Evolutionary conservation across 2,888 invertebrate genomes (phyloP).

Genomic region (Ctenicera cuprea): DNA sequence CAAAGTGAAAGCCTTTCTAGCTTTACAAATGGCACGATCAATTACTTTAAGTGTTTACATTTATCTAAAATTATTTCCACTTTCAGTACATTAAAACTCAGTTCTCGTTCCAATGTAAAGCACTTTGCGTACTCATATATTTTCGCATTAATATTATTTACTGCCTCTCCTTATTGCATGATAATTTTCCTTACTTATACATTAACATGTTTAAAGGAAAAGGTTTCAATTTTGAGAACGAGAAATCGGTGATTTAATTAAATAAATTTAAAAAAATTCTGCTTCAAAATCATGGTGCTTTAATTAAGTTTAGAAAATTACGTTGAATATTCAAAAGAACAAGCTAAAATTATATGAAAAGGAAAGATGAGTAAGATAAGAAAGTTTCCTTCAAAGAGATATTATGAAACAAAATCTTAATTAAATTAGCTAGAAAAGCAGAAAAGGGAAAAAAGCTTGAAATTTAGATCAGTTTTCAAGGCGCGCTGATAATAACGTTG

Average conservation of each 20-base stretch:
- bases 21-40: conserved; percentile 39
- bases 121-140: conserved; percentile 7
- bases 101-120: conserved; percentile 19
- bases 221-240: neutral
- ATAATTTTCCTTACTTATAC: too few species aligned
- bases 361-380: conserved; percentile 22
- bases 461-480: conserved; percentile 13
- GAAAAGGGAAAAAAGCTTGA: neutral
- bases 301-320: conserved; percentile 17
- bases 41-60: conserved; percentile 40
- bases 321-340: conserved; percentile 19
- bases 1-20: conserved; percentile 37
- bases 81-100: conserved; percentile 30
- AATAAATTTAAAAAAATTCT: too few species aligned
- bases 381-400: conserved; percentile 28
- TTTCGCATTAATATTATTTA: conserved; percentile 22
- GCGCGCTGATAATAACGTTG: neutral
- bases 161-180: neutral
- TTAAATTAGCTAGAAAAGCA: conserved; percentile 7
- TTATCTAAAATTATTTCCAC: conserved; percentile 38
- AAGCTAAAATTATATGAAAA: conserved; percentile 16
- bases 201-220: too few species aligned
- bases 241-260: neutral
- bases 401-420: conserved; percentile 19
- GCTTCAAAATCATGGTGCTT: neutral